Conservation (phyloP, 2,113 vertebrate genomes). For the Perognathus longimembris region DNA sequence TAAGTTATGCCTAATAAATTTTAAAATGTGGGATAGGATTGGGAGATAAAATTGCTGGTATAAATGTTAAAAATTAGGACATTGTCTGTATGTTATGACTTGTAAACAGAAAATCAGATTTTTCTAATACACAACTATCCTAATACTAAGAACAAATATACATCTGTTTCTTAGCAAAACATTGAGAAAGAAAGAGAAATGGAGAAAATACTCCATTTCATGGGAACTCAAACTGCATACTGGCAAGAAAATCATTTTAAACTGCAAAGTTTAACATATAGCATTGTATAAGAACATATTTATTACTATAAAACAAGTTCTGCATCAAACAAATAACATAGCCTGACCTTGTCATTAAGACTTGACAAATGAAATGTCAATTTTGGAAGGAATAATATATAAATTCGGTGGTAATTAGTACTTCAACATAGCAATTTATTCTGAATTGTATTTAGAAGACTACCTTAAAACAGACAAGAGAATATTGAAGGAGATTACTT, state of each 20-base stretch:
- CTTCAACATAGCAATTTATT: background rate
- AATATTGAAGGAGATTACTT: background rate
- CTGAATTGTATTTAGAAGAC: background rate
- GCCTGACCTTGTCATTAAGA: background rate
- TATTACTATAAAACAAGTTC: background rate
- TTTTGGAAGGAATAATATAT: background rate
- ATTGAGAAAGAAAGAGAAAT: background rate
- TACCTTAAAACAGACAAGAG: background rate
- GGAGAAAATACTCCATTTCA: background rate
- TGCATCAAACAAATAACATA: background rate
- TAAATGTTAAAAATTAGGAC: background rate
- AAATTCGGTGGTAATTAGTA: background rate
- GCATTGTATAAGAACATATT: background rate
- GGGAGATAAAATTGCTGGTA: background rate
- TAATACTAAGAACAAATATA: background rate
- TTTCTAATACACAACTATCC: background rate
- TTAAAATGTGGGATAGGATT: background rate
- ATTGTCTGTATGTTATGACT: background rate
- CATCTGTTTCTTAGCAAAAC: background rate
- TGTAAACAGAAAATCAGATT: background rate
- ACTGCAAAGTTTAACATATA: background rate
- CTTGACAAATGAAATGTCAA: background rate
- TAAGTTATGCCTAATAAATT: background rate
- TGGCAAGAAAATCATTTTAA: background rate
- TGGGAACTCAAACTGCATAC: background rate